A percentile compares a stretch with the other conserved stretches of the same genome.
These are phyloP conservation scores for Coilia nasus DNA, from an alignment of 2,797 vertebrate species.

Conservation along the genomic window DNA sequence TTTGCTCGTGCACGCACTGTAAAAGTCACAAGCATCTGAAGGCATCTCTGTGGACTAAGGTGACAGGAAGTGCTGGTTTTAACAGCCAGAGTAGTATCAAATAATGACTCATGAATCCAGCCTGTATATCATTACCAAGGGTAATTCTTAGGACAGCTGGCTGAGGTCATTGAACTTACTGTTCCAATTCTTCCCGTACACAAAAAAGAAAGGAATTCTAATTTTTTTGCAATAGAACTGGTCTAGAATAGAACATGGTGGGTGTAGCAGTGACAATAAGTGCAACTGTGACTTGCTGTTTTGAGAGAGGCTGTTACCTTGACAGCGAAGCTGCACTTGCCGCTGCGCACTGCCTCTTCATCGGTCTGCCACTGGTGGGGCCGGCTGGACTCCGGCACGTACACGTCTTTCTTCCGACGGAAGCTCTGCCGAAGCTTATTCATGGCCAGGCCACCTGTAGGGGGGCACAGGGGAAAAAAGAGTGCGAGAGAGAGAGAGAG, in stretches of 20 bases:
- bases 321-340: slow-evolving; percentile 97
- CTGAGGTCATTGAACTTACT: neutral
- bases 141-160: neutral
- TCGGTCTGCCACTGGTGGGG: slow-evolving; percentile 99
- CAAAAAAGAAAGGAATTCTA: no score
- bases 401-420: slow-evolving; percentile 98
- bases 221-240: no score
- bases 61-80: neutral
- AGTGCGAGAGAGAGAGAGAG: neutral
- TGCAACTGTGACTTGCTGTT: no score
- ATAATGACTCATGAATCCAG: neutral
- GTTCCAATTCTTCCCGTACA: no score
- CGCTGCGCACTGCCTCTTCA: slow-evolving; percentile 93
- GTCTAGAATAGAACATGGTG: neutral
- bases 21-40: neutral
- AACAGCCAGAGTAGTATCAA: neutral
- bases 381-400: slow-evolving; percentile 96
- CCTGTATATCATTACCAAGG: neutral
- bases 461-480: neutral
- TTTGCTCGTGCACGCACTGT: slow-evolving; percentile 27
- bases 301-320: slow-evolving; percentile 84
- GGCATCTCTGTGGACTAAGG: neutral
- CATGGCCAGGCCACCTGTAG: slow-evolving; percentile 80
- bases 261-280: no score
- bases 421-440: slow-evolving; percentile 99